Percentiles rank a stretch among this genome's conserved stretches.
Evolutionary conservation across 2,888 invertebrate genomes (phyloP).

Genomic region (Brachyptera risi): DNA sequence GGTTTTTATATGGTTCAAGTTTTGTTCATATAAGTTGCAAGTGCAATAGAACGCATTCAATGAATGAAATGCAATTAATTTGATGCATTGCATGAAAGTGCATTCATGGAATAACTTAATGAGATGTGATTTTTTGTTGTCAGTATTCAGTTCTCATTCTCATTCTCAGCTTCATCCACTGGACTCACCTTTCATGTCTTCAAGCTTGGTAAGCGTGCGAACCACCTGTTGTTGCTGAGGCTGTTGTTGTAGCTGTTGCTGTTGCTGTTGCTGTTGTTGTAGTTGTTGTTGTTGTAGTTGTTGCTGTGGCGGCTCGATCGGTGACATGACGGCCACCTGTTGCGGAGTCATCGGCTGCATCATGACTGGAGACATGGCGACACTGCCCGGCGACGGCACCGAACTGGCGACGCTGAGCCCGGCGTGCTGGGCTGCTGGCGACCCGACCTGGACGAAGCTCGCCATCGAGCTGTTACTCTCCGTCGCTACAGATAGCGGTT

Average conservation of each 20-base stretch:
- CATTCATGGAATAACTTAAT: too few relatives aligned
- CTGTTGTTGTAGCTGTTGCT: constrained; percentile 38
- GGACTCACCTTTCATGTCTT: constrained; percentile 77
- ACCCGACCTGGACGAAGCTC: constrained; percentile 27
- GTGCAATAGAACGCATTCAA: too few relatives aligned
- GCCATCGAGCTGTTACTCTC: constrained; percentile 27
- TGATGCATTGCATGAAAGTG: too few relatives aligned
- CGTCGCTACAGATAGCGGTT: constrained; percentile 44
- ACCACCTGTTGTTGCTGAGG: constrained; percentile 41
- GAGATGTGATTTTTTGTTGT: too few relatives aligned
- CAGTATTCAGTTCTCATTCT: too few relatives aligned
- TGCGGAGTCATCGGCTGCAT: constrained; percentile 1
- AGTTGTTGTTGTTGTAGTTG: too few relatives aligned
- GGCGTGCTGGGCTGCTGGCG: constrained; percentile 23
- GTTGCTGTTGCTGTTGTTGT: constrained; percentile 42
- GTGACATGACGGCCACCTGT: constrained; percentile 4
- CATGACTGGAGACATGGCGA: background rate
- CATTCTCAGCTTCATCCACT: too few relatives aligned
- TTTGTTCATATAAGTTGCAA: too few relatives aligned
- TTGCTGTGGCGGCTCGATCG: constrained; percentile 1
- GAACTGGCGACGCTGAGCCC: constrained; percentile 12
- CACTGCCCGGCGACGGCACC: background rate
- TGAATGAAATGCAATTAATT: too few relatives aligned
- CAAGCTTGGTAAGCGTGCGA: constrained; percentile 63
- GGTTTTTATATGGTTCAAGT: too few relatives aligned